Percentiles rank a stretch among this genome's conserved stretches.
phyloP scores from a whole-genome alignment of 2,113 vertebrate genomes.

The Aegithalos caudatus region DNA sequence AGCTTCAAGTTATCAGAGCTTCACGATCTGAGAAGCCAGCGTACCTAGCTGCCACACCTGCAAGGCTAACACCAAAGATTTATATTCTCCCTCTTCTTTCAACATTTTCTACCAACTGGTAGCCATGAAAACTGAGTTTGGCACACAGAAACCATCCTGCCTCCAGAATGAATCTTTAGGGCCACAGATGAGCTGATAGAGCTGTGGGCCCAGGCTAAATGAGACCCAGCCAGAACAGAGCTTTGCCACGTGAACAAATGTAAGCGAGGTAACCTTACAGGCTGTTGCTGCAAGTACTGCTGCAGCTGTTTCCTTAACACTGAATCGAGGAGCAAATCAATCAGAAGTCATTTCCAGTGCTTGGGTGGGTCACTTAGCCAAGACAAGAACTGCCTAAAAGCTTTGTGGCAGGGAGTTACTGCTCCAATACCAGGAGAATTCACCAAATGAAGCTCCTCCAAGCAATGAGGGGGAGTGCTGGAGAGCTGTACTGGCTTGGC shows the following conservation, averaged over 20 bases:
- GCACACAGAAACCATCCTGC: neutral
- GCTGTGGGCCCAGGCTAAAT: neutral
- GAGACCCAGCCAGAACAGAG: neutral
- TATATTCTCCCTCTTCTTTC: neutral
- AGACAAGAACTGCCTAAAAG: neutral
- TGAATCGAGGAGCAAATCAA: neutral
- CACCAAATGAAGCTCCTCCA: neutral
- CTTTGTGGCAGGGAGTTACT: neutral
- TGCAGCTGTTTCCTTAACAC: neutral
- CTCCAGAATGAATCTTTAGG: neutral
- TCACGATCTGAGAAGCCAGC: neutral
- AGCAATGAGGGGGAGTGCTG: neutral
- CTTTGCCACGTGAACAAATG: neutral
- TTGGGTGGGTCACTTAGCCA: neutral
- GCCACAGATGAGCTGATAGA: neutral
- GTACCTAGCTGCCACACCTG: neutral
- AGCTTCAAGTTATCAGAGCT: neutral
- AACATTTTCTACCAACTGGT: neutral
- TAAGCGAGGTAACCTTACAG: neutral
- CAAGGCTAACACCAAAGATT: neutral
- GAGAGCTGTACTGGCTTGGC: constrained; percentile 1
- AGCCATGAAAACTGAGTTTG: neutral
- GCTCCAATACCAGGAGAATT: neutral
- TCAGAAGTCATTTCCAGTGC: neutral
- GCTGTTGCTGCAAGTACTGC: neutral